These are phyloP conservation scores for Caenorhabditis latens DNA, from an alignment of 1,140 invertebrate species.

Conservation along the genomic window DNA sequence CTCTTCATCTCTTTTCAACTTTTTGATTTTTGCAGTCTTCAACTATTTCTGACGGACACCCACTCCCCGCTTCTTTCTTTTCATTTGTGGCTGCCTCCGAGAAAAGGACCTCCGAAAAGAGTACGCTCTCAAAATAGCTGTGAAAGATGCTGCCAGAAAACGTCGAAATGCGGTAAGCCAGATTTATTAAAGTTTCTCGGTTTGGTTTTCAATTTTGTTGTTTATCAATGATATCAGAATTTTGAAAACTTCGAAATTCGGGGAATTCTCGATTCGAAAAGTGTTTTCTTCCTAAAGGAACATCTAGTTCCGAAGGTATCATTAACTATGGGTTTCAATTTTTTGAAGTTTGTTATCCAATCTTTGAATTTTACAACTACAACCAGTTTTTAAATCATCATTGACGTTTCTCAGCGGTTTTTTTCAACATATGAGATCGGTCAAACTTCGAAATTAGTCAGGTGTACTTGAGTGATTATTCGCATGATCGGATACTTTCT, in stretches of 20 bases:
- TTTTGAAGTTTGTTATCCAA: no score
- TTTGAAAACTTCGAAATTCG: background rate
- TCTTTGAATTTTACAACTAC: no score
- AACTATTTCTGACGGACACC: conserved; percentile 4
- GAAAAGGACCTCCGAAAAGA: conserved; percentile 26
- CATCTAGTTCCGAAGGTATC: background rate
- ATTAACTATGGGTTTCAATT: background rate
- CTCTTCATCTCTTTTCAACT: conserved; percentile 40
- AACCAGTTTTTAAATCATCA: no score
- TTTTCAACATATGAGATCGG: background rate
- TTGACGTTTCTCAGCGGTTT: background rate
- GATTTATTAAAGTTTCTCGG: background rate
- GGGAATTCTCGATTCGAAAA: background rate
- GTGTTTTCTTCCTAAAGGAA: background rate
- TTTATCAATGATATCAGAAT: no score
- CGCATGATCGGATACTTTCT: background rate
- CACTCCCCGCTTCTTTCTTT: conserved; percentile 16
- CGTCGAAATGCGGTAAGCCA: conserved; percentile 41
- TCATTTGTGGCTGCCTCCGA: background rate
- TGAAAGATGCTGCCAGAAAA: conserved; percentile 29
- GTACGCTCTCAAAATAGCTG: background rate
- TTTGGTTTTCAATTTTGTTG: background rate
- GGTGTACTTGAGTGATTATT: background rate
- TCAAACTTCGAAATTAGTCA: background rate
- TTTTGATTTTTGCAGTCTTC: conserved; percentile 42